phyloP scores from a whole-genome alignment of 2,888 invertebrate species.

The Seira sanloemensis region DNA sequence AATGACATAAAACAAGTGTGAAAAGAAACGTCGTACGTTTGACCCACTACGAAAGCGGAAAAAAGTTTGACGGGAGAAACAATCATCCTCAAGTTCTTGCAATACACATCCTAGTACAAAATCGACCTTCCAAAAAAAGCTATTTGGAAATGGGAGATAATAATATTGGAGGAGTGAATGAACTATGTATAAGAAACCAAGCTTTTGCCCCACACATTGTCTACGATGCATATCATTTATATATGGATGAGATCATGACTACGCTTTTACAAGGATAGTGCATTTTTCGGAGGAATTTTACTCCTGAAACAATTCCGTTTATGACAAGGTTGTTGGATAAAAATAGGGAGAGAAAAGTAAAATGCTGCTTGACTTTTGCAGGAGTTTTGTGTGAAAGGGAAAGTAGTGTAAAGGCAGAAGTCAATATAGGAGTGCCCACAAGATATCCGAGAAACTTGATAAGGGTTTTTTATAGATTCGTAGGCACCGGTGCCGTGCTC shows the following conservation, averaged over 20 bases:
- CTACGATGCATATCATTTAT: conserved; percentile 11
- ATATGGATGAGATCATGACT: not conserved
- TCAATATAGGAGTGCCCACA: not conserved
- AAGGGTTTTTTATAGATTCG: not conserved
- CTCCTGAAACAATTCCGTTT: conserved; percentile 11
- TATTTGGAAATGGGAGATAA: conserved; percentile 1
- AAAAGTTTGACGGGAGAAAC: not conserved
- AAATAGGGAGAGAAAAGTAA: not conserved
- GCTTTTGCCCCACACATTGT: not conserved
- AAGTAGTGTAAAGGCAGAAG: not conserved
- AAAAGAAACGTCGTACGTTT: too few relatives aligned
- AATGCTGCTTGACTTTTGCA: not conserved
- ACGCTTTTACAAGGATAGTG: not conserved
- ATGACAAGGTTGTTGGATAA: not conserved
- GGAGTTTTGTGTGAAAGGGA: not conserved
- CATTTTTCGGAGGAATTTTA: not conserved
- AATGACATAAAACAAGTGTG: too few relatives aligned
- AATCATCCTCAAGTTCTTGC: not conserved
- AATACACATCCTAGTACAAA: not conserved
- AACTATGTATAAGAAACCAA: not conserved
- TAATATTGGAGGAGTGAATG: not conserved
- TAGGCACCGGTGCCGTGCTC: conserved; percentile 2
- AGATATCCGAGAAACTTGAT: conserved; percentile 10
- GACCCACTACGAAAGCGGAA: not conserved
- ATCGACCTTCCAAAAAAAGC: not conserved